Evolutionary conservation across 2,797 vertebrate genomes (phyloP), one percentile per base, ranked within the genome.

Genomic region (Gymnoscopelus microlampas): DNA sequence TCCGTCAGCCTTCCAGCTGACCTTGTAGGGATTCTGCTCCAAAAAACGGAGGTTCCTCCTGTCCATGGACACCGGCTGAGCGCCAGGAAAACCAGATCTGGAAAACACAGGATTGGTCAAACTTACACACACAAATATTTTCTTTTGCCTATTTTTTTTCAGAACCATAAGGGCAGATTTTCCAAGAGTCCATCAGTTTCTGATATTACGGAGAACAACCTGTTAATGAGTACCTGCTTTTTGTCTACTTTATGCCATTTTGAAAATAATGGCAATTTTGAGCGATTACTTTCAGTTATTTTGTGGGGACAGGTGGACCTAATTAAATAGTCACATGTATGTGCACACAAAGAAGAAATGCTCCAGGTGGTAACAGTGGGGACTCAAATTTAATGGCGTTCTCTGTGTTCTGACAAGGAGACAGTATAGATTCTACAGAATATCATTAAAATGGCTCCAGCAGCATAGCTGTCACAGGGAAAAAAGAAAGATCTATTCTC

Each of bases 1-100:
- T 75, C 98, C 98, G 53, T 99, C 98, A 71, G 98, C 98, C 93
- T 99, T 99, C 98, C 98, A 99, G 94, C 98, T 99, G 91, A 99
- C 98, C 96, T 98, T 99, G 89, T 99, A 99, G 15, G 95, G 94
- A 69, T 96, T 98, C 89, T 97, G 95, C 73, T 98, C 95, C 79
- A 99, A 85, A 79, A 98, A 94, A 76, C 93, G 94, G 78, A 99
- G 94, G 88, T 99, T 99, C 80, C 96, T 94, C 63, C 95, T 94
- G 89, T 99, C 97, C 98, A 99, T 99, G 78, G 98, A 99, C 82
- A 99, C 96, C 14, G 97, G 98, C 79, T 99, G 98, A 14, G 98
- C 96, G 64, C 98, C 98, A 53, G 98, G 98, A 85, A 99, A 99
- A 78, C 98, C 97, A 88, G 95, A 95, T 80, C 97, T 99, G 79